phyloP scores from a whole-genome alignment of 2,113 vertebrate genomes.

The Heterochromis multidens region DNA sequence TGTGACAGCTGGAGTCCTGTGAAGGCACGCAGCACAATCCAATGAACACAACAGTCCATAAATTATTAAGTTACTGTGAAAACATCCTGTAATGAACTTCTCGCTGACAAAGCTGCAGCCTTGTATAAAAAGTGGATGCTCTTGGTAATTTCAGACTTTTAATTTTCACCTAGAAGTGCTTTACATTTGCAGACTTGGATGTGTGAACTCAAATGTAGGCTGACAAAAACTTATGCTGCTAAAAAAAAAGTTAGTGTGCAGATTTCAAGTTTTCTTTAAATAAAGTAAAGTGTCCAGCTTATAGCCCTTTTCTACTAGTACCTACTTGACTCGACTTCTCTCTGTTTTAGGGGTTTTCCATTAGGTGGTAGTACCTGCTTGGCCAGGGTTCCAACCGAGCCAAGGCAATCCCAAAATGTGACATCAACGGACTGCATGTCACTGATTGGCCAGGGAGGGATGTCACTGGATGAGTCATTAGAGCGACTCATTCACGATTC shows the following conservation, averaged over 20 bases:
- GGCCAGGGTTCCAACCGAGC: too few species aligned
- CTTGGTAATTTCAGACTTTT: not conserved
- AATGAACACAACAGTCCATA: constrained; percentile 2
- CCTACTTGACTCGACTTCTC: too few species aligned
- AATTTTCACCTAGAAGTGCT: not conserved
- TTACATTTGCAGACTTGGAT: not conserved
- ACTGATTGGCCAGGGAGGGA: too few species aligned
- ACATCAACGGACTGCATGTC: too few species aligned
- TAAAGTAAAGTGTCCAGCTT: too few species aligned
- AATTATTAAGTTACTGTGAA: constrained; percentile 21
- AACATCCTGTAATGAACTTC: not conserved
- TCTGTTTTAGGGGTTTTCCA: too few species aligned
- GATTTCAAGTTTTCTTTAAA: not conserved
- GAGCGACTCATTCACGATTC: too few species aligned
- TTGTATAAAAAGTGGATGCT: not conserved
- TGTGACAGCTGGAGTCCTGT: constrained; percentile 31
- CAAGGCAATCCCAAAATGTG: too few species aligned
- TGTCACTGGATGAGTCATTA: too few species aligned
- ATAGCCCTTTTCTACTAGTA: too few species aligned
- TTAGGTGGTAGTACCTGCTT: too few species aligned
- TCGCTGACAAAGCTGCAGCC: not conserved
- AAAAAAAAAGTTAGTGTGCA: not conserved
- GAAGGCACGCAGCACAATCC: not conserved
- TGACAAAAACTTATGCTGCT: not conserved
- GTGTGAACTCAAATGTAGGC: not conserved